These are phyloP conservation scores for Oscheius sp. DNA, from an alignment of 2,888 invertebrate species.

Conservation along the genomic window DNA sequence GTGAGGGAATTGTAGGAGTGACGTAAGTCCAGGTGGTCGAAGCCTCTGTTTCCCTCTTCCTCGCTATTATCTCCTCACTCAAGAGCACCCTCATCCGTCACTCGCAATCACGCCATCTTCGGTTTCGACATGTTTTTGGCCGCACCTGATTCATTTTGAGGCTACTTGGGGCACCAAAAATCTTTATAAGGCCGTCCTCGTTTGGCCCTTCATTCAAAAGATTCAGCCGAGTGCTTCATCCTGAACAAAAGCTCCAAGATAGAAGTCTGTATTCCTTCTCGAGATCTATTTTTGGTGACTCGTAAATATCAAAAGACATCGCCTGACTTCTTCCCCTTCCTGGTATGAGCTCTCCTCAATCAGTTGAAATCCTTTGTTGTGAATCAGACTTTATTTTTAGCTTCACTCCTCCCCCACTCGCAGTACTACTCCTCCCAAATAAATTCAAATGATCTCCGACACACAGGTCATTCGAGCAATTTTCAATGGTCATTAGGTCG, in stretches of 20 bases:
- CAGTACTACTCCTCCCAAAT: background rate
- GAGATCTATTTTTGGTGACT: no score
- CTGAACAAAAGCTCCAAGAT: no score
- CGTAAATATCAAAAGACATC: no score
- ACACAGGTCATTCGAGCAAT: background rate
- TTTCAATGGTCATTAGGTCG: background rate
- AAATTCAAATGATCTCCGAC: no score
- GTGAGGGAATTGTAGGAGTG: no score
- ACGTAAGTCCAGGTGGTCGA: background rate
- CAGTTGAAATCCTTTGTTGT: no score
- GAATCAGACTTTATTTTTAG: no score
- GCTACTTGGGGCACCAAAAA: background rate
- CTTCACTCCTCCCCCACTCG: no score
- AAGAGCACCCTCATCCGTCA: conserved; percentile 3
- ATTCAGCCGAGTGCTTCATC: no score
- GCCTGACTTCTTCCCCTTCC: background rate
- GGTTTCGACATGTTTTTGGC: background rate
- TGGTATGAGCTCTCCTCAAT: background rate
- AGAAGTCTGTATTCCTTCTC: no score
- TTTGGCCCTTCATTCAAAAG: no score
- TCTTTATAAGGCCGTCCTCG: background rate
- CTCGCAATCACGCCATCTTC: conserved; percentile 13
- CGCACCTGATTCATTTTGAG: background rate
- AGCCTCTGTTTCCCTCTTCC: background rate
- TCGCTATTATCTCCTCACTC: background rate